Conservation (phyloP, 1,140 invertebrate genomes). For the Drosophila tristis region DNA sequence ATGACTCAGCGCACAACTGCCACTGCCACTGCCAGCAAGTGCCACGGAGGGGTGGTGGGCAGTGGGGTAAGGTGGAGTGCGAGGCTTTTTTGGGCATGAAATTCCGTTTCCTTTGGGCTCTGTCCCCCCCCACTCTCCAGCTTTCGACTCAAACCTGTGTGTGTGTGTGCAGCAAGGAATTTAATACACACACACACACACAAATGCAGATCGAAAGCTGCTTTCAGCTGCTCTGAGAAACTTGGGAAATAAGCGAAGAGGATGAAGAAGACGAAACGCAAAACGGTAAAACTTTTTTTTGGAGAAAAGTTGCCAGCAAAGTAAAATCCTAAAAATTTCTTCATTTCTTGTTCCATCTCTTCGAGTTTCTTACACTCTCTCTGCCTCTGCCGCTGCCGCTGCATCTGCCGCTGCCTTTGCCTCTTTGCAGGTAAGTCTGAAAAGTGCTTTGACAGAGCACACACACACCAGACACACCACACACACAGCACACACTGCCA, state of each 20-base stretch:
- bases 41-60: constrained; percentile 1
- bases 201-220: constrained; percentile 26
- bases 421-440: constrained; percentile 42
- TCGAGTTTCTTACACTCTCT: not conserved
- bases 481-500: constrained; percentile 19
- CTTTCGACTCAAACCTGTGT: constrained; percentile 32
- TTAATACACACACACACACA: constrained; percentile 5
- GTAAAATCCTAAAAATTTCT: constrained; percentile 46
- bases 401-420: no score
- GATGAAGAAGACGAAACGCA: no score
- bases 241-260: constrained; percentile 11
- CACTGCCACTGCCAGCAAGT: not conserved
- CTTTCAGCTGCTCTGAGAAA: not conserved
- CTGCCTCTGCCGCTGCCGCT: no score
- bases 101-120: constrained; percentile 22
- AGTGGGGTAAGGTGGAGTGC: not conserved
- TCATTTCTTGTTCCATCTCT: constrained; percentile 9
- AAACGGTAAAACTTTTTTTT: constrained; percentile 47
- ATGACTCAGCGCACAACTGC: constrained; percentile 66
- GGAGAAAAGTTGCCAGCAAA: constrained; percentile 31
- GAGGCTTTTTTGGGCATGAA: constrained; percentile 24
- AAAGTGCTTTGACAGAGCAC: constrained; percentile 48
- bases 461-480: constrained; percentile 20
- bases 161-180: constrained; percentile 2
- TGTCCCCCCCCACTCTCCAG: constrained; percentile 25